Base-by-base conservation (phyloP, 2,797 vertebrate genomes). In the Amblyraja radiata region DNA sequence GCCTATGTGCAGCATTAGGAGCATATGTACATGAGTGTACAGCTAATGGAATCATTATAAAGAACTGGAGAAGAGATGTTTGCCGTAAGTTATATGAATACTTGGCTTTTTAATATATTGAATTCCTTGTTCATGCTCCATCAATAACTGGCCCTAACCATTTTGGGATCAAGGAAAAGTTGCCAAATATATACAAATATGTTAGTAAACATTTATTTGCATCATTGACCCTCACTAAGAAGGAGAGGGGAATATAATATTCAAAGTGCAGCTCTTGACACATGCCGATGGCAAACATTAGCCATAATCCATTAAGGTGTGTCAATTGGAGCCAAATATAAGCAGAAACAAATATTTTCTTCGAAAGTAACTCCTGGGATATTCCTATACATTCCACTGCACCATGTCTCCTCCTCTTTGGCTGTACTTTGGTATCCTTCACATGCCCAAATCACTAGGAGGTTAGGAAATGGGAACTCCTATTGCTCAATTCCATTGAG, bases 1-100 rank as follows among this genome's bases (percentile, higher is more conserved):
- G 95, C 71, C 28, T 96, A 32, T 97, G 96, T 90, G 93, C 94
- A 1, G 95, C 95, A 71, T 93, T 97, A 93, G 95, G 93, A 76
- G 96, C 94, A 94, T 97, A 97, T 0, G 96, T 95, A 18, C 96
- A 96, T 95, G 96, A 95, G 93, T 97, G 97, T n/a, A 93, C 94
- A 39, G 13, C 71, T 93, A 94, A 96, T 36, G 96, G 96, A 8
- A 93, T 96, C 65, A 63, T 36, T 0, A 80, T 96, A 65, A 95
- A 94, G 0, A 95, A 96, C 93, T 97, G 97, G 97, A 96, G 96
- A 93, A 93, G 8, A 81, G 73, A 94, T 94, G 93, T 97, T 96
- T 95, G 92, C 96, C 96, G 90, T 96, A 96, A 95, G 88, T 74
- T 39, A 14, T 10, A 61, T 54, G 28, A 4, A 13, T 77, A 23